Conservation (phyloP, 2,113 vertebrate species). For the Crocuta crocuta region DNA sequence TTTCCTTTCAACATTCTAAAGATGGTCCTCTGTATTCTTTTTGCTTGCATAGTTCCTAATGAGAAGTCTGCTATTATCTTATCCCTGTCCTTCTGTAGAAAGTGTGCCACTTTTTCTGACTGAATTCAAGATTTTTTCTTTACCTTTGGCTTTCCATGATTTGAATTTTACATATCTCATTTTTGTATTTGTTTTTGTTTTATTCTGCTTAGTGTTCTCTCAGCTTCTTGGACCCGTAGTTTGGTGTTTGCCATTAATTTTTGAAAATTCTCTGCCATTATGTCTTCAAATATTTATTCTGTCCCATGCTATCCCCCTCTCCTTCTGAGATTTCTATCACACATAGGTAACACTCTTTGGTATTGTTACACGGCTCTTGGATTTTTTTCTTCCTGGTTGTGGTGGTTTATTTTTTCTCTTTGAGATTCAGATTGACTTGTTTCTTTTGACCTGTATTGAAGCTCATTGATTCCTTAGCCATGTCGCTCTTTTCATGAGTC, state of each 20-base stretch:
- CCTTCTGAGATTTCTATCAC: background rate
- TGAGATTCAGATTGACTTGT: background rate
- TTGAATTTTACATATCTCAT: background rate
- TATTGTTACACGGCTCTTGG: background rate
- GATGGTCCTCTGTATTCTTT: background rate
- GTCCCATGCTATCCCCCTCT: background rate
- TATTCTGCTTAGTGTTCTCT: background rate
- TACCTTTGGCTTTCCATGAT: background rate
- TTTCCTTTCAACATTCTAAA: background rate
- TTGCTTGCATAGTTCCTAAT: background rate
- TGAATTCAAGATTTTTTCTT: background rate
- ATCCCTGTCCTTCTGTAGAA: background rate
- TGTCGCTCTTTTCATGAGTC: background rate
- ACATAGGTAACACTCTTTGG: background rate
- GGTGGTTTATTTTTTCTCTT: background rate
- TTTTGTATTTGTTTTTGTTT: background rate
- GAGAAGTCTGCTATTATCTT: background rate
- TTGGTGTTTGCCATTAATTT: background rate
- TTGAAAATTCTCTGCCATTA: background rate
- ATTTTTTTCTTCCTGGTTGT: background rate
- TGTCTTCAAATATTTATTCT: background rate
- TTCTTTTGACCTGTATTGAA: background rate
- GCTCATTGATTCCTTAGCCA: background rate
- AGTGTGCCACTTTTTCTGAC: background rate
- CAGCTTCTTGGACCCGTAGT: background rate